Conservation (phyloP, 2,797 vertebrate species). For the Anas bernieri region DNA sequence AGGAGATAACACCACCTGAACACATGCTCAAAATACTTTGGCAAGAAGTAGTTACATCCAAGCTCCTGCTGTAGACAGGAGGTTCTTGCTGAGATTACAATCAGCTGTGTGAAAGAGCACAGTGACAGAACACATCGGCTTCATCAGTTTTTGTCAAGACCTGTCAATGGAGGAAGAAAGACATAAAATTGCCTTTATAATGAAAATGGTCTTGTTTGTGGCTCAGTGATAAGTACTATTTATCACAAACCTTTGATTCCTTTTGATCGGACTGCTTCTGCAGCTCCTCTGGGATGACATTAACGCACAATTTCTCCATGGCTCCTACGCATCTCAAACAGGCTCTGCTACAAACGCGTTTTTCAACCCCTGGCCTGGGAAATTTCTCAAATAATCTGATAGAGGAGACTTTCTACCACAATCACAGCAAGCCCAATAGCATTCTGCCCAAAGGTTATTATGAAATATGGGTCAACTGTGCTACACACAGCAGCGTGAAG, state of each 20-base stretch:
- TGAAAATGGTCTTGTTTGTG: constrained; percentile 25
- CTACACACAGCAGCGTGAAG: not conserved
- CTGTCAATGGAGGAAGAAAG: not conserved
- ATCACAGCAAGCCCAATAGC: not conserved
- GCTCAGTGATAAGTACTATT: not conserved
- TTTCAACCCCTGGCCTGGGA: not conserved
- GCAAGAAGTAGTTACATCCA: not conserved
- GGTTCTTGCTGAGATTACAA: constrained; percentile 34
- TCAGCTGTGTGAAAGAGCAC: not conserved
- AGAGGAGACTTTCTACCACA: not conserved
- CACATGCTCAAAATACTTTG: not conserved
- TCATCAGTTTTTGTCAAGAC: not conserved
- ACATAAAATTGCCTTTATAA: not conserved
- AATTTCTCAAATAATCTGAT: constrained; percentile 20
- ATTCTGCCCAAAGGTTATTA: not conserved
- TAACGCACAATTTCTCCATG: not conserved
- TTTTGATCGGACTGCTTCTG: not conserved
- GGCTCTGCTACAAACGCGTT: not conserved
- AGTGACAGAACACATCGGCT: not conserved
- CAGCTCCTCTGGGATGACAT: not conserved
- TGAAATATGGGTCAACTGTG: not conserved
- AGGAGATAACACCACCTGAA: not conserved
- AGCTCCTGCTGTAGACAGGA: constrained; percentile 21
- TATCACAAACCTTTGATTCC: not conserved
- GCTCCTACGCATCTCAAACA: not conserved